phyloP scores from a whole-genome alignment of 2,113 vertebrate genomes.

The Oncorhynchus kisutch region DNA sequence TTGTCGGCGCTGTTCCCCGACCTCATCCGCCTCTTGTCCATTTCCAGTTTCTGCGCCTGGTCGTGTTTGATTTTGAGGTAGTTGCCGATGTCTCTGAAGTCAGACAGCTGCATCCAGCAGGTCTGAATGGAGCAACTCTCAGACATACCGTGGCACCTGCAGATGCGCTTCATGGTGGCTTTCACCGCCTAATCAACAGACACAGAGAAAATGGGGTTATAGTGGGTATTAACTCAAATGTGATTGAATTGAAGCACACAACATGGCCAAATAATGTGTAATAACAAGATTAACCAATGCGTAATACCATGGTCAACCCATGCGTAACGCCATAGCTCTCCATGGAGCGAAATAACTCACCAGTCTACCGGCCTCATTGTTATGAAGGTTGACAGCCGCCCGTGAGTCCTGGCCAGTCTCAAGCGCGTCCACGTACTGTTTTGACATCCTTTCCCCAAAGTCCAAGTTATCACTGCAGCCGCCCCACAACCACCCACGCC shows the following conservation, averaged over 20 bases:
- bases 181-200: slow-evolving; percentile 81
- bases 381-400: slow-evolving; percentile 92
- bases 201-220: not conserved
- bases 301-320: not conserved
- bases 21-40: slow-evolving; percentile 81
- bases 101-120: slow-evolving; percentile 92
- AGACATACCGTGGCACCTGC: slow-evolving; percentile 95
- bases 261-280: not conserved
- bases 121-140: slow-evolving; percentile 96
- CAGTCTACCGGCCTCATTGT: slow-evolving; percentile 89
- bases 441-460: slow-evolving; percentile 94
- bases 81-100: slow-evolving; percentile 88
- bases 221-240: no score
- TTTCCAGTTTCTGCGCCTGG: slow-evolving; percentile 86
- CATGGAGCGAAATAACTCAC: slow-evolving; percentile 54
- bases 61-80: slow-evolving; percentile 88
- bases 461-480: slow-evolving; percentile 95
- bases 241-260: not conserved
- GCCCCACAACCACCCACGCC: slow-evolving; percentile 94
- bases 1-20: slow-evolving; percentile 88
- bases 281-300: not conserved
- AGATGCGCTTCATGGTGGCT: slow-evolving; percentile 86
- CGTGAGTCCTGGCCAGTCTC: slow-evolving; percentile 92
- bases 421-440: slow-evolving; percentile 89
- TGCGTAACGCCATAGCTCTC: slow-evolving; percentile 37